Conservation (phyloP, 2,888 invertebrate species). For the Apotomis turbidana region DNA sequence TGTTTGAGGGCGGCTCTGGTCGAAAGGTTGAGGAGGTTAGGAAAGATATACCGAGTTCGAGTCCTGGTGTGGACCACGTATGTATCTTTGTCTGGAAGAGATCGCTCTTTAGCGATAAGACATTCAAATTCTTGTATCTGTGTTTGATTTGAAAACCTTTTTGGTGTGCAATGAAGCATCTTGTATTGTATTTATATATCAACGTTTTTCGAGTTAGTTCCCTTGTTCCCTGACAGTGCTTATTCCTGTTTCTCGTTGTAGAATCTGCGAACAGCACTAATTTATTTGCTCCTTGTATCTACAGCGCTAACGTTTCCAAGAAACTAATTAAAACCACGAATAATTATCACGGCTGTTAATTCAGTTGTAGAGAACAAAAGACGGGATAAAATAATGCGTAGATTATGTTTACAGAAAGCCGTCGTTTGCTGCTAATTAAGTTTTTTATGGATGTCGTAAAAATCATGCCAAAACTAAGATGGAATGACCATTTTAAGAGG, state of each 20-base stretch:
- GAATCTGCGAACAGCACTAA: slow-evolving; percentile 11
- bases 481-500: no score
- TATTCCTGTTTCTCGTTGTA: neutral
- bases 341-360: slow-evolving; percentile 38
- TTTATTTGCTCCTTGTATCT: slow-evolving; percentile 22
- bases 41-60: no score
- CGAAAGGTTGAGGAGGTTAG: no score
- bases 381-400: slow-evolving; percentile 29
- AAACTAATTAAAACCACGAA: slow-evolving; percentile 36
- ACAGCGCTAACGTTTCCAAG: slow-evolving; percentile 10
- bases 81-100: no score
- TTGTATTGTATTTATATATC: no score
- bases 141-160: no score
- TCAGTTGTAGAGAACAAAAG: slow-evolving; percentile 36
- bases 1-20: no score
- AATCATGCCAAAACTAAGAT: no score
- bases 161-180: no score
- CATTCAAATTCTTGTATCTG: no score
- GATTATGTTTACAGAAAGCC: slow-evolving; percentile 19
- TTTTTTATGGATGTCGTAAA: neutral
- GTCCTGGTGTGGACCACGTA: no score
- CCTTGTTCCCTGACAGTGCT: neutral
- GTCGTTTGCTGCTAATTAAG: neutral
- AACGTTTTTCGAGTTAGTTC: neutral
- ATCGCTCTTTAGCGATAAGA: no score